phyloP scores from a whole-genome alignment of 2,113 vertebrate genomes.

The Oophaga pumilio region DNA sequence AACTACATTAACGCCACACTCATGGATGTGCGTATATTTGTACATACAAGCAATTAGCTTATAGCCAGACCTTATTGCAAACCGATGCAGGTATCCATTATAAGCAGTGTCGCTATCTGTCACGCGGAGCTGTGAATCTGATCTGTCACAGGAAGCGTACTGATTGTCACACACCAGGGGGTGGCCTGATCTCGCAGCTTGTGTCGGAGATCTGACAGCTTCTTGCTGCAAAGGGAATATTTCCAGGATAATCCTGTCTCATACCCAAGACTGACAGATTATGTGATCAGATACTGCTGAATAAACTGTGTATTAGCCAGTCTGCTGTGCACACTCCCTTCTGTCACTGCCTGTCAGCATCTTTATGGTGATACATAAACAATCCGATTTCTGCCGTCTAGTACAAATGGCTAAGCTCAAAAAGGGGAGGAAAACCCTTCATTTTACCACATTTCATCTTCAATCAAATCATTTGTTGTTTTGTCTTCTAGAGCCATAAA shows the following conservation, averaged over 20 bases:
- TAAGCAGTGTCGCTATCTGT: slow-evolving; percentile 25
- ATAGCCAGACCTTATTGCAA: background rate
- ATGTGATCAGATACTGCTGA: slow-evolving; percentile 34
- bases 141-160: slow-evolving; percentile 45
- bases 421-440: background rate
- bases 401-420: background rate
- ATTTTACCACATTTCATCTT: background rate
- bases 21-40: slow-evolving; percentile 86
- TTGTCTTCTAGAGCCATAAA: slow-evolving; percentile 88
- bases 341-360: slow-evolving; percentile 16
- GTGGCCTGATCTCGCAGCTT: slow-evolving; percentile 46
- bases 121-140: slow-evolving; percentile 11
- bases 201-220: slow-evolving; percentile 52
- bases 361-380: background rate
- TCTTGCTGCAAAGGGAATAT: slow-evolving; percentile 49
- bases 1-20: slow-evolving; percentile 97
- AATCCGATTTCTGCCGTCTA: background rate
- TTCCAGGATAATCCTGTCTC: slow-evolving; percentile 51
- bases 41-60: background rate
- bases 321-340: slow-evolving; percentile 10
- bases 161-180: slow-evolving; percentile 51
- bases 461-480: background rate
- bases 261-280: slow-evolving; percentile 44
- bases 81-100: slow-evolving; percentile 5
- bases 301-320: background rate